These are phyloP conservation scores for Xyrauchen texanus DNA, from an alignment of 2,113 vertebrate species.

Conservation along the genomic window DNA sequence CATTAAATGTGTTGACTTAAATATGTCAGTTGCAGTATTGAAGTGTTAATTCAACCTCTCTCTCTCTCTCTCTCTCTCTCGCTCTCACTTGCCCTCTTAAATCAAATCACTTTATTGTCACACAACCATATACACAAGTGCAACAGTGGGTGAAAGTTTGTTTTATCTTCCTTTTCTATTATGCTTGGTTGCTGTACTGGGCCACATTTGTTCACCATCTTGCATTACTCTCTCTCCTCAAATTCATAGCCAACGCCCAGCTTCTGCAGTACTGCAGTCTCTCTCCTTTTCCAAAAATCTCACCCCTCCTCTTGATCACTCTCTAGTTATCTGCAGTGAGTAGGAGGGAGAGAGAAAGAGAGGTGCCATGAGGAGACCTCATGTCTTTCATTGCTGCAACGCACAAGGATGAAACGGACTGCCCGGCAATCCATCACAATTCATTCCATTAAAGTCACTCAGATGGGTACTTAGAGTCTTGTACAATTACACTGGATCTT, in stretches of 20 bases:
- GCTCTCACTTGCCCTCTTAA: too few species aligned
- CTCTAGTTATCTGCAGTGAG: slow-evolving; percentile 67
- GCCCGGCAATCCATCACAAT: not conserved
- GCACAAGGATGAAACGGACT: not conserved
- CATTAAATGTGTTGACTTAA: not conserved
- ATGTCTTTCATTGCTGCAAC: slow-evolving; percentile 50
- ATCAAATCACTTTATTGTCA: too few species aligned
- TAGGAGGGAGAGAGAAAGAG: slow-evolving; percentile 47
- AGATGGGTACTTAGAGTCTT: slow-evolving; percentile 7
- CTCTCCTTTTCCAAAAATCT: slow-evolving; percentile 52
- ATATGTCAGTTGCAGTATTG: not conserved
- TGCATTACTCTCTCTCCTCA: slow-evolving; percentile 1
- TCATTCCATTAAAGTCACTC: not conserved
- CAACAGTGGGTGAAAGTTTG: too few species aligned
- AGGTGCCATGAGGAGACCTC: slow-evolving; percentile 38
- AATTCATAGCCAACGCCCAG: slow-evolving; percentile 73
- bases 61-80: not conserved
- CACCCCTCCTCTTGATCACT: slow-evolving; percentile 39
- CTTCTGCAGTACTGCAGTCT: slow-evolving; percentile 75
- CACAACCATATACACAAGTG: too few species aligned
- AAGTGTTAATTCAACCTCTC: slow-evolving; percentile 15
- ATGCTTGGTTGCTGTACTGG: too few species aligned
- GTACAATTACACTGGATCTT: not conserved
- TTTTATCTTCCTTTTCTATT: slow-evolving; percentile 8
- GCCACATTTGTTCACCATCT: slow-evolving; percentile 17